Conservation (phyloP, 2,888 invertebrate genomes). For the Hirtodrosophila histrioides region DNA sequence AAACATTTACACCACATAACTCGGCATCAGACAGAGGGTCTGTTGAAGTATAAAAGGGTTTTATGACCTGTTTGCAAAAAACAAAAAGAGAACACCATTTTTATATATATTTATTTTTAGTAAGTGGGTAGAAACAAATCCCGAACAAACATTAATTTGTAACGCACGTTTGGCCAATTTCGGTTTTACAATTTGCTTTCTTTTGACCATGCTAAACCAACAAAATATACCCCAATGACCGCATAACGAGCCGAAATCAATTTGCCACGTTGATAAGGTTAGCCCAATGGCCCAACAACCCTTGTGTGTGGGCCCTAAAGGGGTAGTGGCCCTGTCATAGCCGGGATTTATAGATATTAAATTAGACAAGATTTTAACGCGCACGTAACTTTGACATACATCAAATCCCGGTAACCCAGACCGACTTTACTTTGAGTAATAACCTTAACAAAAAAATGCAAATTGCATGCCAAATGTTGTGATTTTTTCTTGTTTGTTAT, state of each 20-base stretch:
- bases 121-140: constrained; percentile 63
- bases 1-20: constrained; percentile 74
- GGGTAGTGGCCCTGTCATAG: constrained; percentile 51
- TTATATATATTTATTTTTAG: constrained; percentile 34
- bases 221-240: constrained; percentile 79
- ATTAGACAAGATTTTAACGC: constrained; percentile 72
- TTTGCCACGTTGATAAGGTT: constrained; percentile 78
- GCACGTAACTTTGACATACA: constrained; percentile 77
- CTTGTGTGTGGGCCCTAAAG: constrained; percentile 27
- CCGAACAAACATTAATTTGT: constrained; percentile 81
- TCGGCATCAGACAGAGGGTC: constrained; percentile 60
- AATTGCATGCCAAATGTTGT: constrained; percentile 70
- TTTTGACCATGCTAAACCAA: constrained; percentile 69
- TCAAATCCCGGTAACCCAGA: constrained; percentile 59
- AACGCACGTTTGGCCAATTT: constrained; percentile 81
- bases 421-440: constrained; percentile 64
- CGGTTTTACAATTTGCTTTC: constrained; percentile 67
- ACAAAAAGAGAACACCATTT: constrained; percentile 33
- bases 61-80: constrained; percentile 74
- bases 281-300: constrained; percentile 32
- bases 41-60: constrained; percentile 80
- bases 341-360: constrained; percentile 78
- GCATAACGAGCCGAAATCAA: constrained; percentile 80
- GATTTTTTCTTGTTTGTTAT: constrained; percentile 38
- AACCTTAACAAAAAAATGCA: constrained; percentile 56